Conservation (phyloP, 2,888 invertebrate genomes). For the Alloplasta piceator region DNA sequence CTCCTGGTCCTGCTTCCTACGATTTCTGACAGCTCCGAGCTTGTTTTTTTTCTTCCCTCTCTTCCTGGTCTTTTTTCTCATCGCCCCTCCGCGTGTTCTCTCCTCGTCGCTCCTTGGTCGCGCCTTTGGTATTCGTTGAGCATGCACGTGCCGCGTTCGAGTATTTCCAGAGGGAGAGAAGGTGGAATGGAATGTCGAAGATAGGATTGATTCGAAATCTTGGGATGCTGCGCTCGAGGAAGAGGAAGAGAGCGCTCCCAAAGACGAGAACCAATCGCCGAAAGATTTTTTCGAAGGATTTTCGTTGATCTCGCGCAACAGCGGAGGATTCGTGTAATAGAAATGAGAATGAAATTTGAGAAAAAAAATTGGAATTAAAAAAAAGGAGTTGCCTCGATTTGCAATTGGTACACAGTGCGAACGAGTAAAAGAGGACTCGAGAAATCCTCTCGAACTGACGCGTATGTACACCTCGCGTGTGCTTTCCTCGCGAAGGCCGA, state of each 20-base stretch:
- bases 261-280: no score
- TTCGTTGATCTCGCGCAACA: no score
- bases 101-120: not conserved
- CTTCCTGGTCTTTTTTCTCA: slow-evolving; percentile 50
- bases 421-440: slow-evolving; percentile 35
- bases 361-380: not conserved
- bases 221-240: not conserved
- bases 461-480: slow-evolving; percentile 8
- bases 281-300: no score
- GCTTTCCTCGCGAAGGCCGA: slow-evolving; percentile 51
- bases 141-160: not conserved
- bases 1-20: slow-evolving; percentile 55
- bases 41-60: slow-evolving; percentile 8
- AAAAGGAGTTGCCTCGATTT: not conserved
- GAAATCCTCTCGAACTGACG: slow-evolving; percentile 29
- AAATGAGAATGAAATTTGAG: not conserved
- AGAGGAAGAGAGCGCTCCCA: no score
- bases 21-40: slow-evolving; percentile 40
- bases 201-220: slow-evolving; percentile 35
- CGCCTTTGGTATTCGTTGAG: not conserved
- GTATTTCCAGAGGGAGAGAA: slow-evolving; percentile 17
- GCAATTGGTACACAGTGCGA: not conserved
- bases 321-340: no score
- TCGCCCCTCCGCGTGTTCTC: slow-evolving; percentile 64
- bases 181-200: slow-evolving; percentile 28